Evolutionary conservation across 2,888 invertebrate species (phyloP).

Genomic region (Sylvicola cinctus): DNA sequence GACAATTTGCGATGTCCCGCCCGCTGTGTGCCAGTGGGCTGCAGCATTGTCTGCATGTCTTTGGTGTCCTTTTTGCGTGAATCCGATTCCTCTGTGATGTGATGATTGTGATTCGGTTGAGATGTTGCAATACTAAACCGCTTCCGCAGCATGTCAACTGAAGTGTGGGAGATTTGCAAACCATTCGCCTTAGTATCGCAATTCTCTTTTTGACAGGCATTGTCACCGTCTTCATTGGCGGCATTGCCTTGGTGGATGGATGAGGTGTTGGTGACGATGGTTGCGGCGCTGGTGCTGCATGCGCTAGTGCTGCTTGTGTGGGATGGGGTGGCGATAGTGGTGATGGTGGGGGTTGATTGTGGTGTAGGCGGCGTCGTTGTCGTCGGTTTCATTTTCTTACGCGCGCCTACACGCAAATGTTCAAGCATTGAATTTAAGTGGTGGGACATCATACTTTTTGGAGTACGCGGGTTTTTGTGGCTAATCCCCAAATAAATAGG

Average conservation of each 20-base stretch:
- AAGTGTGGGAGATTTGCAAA: no score
- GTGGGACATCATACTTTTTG: slow-evolving; percentile 18
- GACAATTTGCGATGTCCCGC: slow-evolving; percentile 20
- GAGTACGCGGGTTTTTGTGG: not conserved
- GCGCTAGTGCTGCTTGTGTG: slow-evolving; percentile 6
- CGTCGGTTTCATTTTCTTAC: slow-evolving; percentile 7
- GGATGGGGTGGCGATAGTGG: slow-evolving; percentile 13
- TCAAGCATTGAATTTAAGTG: slow-evolving; percentile 23
- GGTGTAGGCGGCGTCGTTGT: slow-evolving; percentile 1
- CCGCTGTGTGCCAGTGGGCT: slow-evolving; percentile 17
- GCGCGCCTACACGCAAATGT: slow-evolving; percentile 18
- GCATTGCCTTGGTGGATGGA: not conserved
- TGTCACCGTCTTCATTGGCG: slow-evolving; percentile 12
- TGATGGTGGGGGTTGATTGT: slow-evolving; percentile 3
- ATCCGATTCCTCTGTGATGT: no score
- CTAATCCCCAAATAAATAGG: no score
- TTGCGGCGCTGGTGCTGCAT: slow-evolving; percentile 9
- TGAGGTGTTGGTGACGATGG: slow-evolving; percentile 8
- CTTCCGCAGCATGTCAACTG: slow-evolving; percentile 2
- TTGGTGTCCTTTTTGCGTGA: no score
- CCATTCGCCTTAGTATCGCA: no score
- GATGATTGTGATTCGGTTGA: no score
- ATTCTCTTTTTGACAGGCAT: not conserved
- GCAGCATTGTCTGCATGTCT: not conserved
- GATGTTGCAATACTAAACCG: slow-evolving; percentile 2